Base-by-base conservation (phyloP, 1,140 invertebrate genomes). In the Magallana angulata region DNA sequence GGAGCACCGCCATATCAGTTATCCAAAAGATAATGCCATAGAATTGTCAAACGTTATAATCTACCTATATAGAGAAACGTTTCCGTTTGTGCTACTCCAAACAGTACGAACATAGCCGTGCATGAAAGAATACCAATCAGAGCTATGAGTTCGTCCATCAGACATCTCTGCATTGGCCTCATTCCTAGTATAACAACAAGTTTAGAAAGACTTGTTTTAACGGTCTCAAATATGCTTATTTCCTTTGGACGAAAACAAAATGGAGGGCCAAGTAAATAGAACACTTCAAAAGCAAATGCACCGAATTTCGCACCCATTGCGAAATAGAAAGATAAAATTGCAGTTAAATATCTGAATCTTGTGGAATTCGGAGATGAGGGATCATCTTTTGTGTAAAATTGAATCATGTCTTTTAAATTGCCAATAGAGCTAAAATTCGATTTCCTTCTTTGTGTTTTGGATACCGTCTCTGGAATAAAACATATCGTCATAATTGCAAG, bases 221-320 rank as follows among this genome's bases (percentile, higher is more conserved):
- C n/a, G 9, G 84, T 56, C 18, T 60, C 84, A 60, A 60, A 85
- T 24, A 62, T 85, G 24, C 84, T 64, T 4, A 85, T 64, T 56
- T 11, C 56, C 48, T 62, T 48, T 59, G 84, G 24, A 62, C n/a
- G 48, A n/a, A 57, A 85, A 57, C 84, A 85, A 64, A 85, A 68
- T 60, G 84, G 84, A 1, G 62, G 56, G 9, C 57, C 59, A 56
- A 85, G 24, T 7, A 59, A 12, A 56, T 85, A 85, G 16, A 85
- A 85, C 9, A 48, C 30, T 60, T 85, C 84, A 56, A 85, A 11
- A 9, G 7, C 60, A 57, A 36, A 30, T 24, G 7, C 7, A 2
- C 84, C 84, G 16, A 85, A 11, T n/a, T 30, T 85, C 6, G n/a
- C 24, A 14, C 62, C 14, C 58, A 57, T 62, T 7, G 64, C 11